A percentile compares a stretch with the other conserved stretches of the same genome.
Conservation (phyloP, 2,113 vertebrate genomes). For the Neogobius melanostomus region DNA sequence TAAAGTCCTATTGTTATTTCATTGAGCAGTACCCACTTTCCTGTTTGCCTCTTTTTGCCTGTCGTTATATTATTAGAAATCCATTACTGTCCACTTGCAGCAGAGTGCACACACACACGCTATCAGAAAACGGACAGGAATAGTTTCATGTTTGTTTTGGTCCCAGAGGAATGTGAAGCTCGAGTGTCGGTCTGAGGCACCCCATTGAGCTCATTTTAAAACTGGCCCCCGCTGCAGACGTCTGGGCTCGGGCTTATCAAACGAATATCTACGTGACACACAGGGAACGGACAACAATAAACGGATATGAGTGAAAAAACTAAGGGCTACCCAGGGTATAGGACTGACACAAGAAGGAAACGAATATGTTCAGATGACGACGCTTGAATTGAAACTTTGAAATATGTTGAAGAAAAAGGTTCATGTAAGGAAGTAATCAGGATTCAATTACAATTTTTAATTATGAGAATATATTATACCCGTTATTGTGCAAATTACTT, state of each 20-base stretch:
- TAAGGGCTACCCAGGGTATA: background rate
- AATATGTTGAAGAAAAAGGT: too few relatives aligned
- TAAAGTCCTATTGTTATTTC: too few relatives aligned
- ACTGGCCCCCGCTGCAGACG: conserved; percentile 17
- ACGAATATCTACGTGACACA: conserved; percentile 45
- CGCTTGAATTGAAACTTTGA: too few relatives aligned
- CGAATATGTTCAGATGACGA: background rate
- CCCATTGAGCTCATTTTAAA: conserved; percentile 40
- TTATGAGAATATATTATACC: too few relatives aligned
- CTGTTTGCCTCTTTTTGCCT: background rate
- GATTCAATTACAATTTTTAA: too few relatives aligned
- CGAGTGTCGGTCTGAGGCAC: conserved; percentile 47
- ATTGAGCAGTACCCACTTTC: background rate
- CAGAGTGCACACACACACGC: background rate
- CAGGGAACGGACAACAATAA: conserved; percentile 23
- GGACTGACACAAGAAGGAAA: background rate
- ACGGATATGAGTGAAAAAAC: background rate
- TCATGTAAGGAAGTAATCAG: too few relatives aligned
- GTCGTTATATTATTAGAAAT: conserved; percentile 42
- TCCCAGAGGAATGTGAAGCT: conserved; percentile 57
- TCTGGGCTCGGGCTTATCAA: conserved; percentile 42
- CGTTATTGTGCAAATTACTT: too few relatives aligned
- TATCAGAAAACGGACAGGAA: conserved; percentile 16
- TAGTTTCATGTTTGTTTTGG: conserved; percentile 27
- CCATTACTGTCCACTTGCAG: conserved; percentile 9